A percentile compares a stretch with the other conserved stretches of the same genome.
phyloP scores from a whole-genome alignment of 1,140 invertebrate species.

The Rhagoletis zephyria region DNA sequence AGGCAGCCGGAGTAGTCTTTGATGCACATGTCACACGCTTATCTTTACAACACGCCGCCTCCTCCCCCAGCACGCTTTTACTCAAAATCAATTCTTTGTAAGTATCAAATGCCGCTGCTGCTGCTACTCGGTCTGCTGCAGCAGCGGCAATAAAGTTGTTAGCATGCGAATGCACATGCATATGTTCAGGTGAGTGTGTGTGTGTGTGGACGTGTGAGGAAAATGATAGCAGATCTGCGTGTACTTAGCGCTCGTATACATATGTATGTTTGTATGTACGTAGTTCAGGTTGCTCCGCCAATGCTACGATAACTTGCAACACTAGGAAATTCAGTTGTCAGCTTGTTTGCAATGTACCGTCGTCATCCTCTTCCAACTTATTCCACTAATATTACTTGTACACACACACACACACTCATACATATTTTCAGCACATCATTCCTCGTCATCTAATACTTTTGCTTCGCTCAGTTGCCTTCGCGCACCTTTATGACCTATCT shows the following conservation, averaged over 20 bases:
- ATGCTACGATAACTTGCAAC: neutral
- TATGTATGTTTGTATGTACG: too few species aligned
- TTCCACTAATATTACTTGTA: slow-evolving; percentile 31
- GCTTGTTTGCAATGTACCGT: slow-evolving; percentile 18
- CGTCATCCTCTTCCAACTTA: neutral
- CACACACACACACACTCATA: neutral
- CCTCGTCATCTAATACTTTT: neutral
- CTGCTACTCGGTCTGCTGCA: neutral
- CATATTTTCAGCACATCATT: neutral
- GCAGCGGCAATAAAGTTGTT: slow-evolving; percentile 27
- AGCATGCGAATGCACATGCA: neutral
- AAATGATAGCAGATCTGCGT: too few species aligned
- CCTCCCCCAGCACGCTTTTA: too few species aligned
- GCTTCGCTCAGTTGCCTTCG: neutral
- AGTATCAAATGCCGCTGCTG: neutral
- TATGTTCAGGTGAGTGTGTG: neutral
- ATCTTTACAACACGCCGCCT: neutral
- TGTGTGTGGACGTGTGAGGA: neutral
- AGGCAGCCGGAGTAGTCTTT: slow-evolving; percentile 17
- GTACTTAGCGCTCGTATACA: too few species aligned
- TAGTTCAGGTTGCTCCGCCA: neutral
- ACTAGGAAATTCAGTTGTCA: slow-evolving; percentile 23
- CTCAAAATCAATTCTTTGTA: neutral
- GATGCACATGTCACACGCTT: slow-evolving; percentile 48
- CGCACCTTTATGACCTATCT: neutral